phyloP scores from a whole-genome alignment of 1,140 invertebrate species.

The Aporrectodea caliginosa region DNA sequence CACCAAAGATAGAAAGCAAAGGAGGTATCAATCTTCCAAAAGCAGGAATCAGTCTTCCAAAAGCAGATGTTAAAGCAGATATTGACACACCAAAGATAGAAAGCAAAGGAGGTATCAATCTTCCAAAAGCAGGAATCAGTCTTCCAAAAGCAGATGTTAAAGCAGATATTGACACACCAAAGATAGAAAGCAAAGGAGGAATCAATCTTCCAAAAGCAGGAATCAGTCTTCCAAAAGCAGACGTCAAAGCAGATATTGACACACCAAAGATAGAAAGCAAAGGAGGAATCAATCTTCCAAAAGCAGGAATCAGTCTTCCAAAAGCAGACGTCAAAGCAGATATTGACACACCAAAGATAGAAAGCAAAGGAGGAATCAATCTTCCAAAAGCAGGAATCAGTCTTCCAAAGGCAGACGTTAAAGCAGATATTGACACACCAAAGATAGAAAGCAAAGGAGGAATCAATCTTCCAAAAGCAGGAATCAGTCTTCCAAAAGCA shows the following conservation, averaged over 20 bases:
- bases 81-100: not conserved
- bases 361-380: not conserved
- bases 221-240: not conserved
- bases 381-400: not conserved
- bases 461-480: not conserved
- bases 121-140: not conserved
- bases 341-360: not conserved
- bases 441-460: not conserved
- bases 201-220: not conserved
- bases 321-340: not conserved
- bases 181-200: too few relatives aligned
- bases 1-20: too few relatives aligned
- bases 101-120: not conserved
- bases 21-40: too few relatives aligned
- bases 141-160: not conserved
- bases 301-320: not conserved
- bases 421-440: not conserved
- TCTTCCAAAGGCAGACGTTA: not conserved
- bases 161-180: not conserved
- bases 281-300: not conserved
- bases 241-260: not conserved
- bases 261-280: too few relatives aligned
- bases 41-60: not conserved
- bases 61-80: not conserved
- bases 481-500: not conserved